Base-by-base conservation (phyloP, 1,140 invertebrate species). In the Heliconius congener region DNA sequence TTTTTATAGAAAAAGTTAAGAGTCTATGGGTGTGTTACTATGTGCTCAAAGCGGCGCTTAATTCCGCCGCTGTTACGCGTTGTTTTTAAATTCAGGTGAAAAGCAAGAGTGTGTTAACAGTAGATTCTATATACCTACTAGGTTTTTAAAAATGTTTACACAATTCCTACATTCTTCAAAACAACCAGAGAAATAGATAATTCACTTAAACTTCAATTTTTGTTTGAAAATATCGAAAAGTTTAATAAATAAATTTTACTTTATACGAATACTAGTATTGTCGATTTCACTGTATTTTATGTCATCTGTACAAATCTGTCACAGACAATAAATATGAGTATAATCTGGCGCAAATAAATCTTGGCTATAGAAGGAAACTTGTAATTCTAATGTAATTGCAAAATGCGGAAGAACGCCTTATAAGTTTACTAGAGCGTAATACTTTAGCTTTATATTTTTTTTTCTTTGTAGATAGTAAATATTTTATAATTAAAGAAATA, bases 261-360 rank as follows among this genome's bases (percentile, higher is more conserved):
- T 66, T 66, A 30, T 27, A 66, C 57, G 3, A 16, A 46, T 46
- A 16, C 18, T 13, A 5, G 9, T 30, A 30, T 30, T 13, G 27
- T 66, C 11, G 4, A 18, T 66, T 27, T 23, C 60, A 27, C 60
- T 66, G 27, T 66, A 66, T 66, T 30, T 66, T 66, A 66, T 66
- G 13, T 30, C 60, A 66, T 66, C 27, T 30, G 60, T 66, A 76
- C 46, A 76, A 76, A 76, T 76, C 57, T 76, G 74, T 76, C 74
- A 66, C 60, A 66, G 57, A 76, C 74, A 77, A 77, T 72, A 70
- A 77, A 71, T 77, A 77, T 42, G 27, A 30, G 23, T 66, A 16
- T 27, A 66, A 66, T 66, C 60, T 66, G 23, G 60, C 60, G 60
- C 60, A 66, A 66, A 66, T 66, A 66, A 66, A 66, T 66, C 60